phyloP scores from a whole-genome alignment of 2,113 vertebrate species.

The Crypturellus undulatus region DNA sequence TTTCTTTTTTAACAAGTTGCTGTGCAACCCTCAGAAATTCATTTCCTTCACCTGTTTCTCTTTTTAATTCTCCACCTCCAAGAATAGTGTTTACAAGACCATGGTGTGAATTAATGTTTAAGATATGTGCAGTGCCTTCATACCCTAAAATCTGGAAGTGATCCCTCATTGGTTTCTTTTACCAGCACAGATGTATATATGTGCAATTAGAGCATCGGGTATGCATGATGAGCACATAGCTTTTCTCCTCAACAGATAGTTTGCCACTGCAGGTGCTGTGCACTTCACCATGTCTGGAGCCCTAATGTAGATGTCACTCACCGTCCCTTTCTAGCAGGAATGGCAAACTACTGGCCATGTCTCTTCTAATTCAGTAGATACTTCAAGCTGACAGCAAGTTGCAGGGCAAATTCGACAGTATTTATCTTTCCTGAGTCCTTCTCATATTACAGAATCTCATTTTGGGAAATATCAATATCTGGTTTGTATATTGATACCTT shows the following conservation, averaged over 20 bases:
- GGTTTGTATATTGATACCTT: not conserved
- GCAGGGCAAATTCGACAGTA: not conserved
- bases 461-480: not conserved
- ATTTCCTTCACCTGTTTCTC: not conserved
- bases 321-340: not conserved
- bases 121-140: not conserved
- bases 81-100: not conserved
- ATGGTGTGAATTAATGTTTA: not conserved
- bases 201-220: slow-evolving; percentile 17
- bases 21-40: no score
- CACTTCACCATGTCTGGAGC: not conserved
- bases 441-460: not conserved
- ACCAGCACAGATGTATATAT: not conserved
- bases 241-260: slow-evolving; percentile 1
- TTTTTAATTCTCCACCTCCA: not conserved
- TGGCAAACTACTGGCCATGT: not conserved
- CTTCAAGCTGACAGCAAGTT: not conserved
- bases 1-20: no score
- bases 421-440: not conserved
- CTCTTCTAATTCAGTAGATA: not conserved
- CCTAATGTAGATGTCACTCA: slow-evolving; percentile 29
- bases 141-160: not conserved
- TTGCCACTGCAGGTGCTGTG: not conserved
- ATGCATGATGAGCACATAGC: not conserved
- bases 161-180: not conserved